These are phyloP conservation scores for Pararge aegeria DNA, from an alignment of 1,140 invertebrate genomes.

Conservation along the genomic window DNA sequence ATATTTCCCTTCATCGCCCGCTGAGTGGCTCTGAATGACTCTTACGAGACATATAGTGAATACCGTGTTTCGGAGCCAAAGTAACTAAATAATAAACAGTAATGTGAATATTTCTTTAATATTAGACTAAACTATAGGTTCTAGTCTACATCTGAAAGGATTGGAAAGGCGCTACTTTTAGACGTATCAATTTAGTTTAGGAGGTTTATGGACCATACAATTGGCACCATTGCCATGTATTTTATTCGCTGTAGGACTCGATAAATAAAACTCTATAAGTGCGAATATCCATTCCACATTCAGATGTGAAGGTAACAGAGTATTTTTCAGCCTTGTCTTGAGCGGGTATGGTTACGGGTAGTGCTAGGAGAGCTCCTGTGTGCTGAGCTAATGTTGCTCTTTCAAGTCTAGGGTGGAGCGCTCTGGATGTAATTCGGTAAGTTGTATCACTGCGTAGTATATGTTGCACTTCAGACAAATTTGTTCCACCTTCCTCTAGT, in stretches of 20 bases:
- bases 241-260: constrained; percentile 31
- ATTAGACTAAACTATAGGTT: too few relatives aligned
- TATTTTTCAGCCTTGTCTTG: constrained; percentile 60
- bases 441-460: constrained; percentile 50
- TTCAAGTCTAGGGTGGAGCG: constrained; percentile 46
- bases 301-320: constrained; percentile 59
- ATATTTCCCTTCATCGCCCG: too few relatives aligned
- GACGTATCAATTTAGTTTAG: too few relatives aligned
- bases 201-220: too few relatives aligned
- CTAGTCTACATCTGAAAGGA: too few relatives aligned
- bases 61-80: too few relatives aligned
- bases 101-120: too few relatives aligned
- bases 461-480: constrained; percentile 57
- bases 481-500: constrained; percentile 57
- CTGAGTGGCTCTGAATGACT: too few relatives aligned
- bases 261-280: constrained; percentile 63
- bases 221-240: too few relatives aligned
- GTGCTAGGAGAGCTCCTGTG: constrained; percentile 38
- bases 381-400: constrained; percentile 50
- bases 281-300: constrained; percentile 67
- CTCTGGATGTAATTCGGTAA: constrained; percentile 50
- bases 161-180: too few relatives aligned
- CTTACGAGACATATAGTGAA: too few relatives aligned
- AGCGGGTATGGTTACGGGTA: constrained; percentile 55
- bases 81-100: neutral